phyloP scores from a whole-genome alignment of 2,888 invertebrate species.

The Metellina segmentata region DNA sequence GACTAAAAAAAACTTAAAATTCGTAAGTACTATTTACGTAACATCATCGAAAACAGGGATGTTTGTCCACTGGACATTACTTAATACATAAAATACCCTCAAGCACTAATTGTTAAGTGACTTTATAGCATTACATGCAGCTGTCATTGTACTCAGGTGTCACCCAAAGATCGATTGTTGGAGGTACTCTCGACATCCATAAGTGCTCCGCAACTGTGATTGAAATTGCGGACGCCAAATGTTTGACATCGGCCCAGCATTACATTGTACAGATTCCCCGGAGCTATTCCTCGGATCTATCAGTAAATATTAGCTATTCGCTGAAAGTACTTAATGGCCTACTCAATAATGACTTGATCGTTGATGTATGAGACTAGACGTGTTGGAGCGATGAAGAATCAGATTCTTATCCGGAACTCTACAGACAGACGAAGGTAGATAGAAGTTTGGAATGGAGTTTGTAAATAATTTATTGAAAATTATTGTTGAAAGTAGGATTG shows the following conservation, averaged over 20 bases:
- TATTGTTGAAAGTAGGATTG: too few relatives aligned
- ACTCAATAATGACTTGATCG: conserved; percentile 29
- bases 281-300: conserved; percentile 6
- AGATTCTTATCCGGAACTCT: too few relatives aligned
- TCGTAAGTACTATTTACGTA: too few relatives aligned
- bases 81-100: neutral
- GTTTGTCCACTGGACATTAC: too few relatives aligned
- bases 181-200: neutral
- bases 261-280: conserved; percentile 5
- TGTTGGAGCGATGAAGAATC: too few relatives aligned
- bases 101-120: neutral
- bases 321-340: conserved; percentile 27
- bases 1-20: too few relatives aligned
- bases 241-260: conserved; percentile 16
- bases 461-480: too few relatives aligned
- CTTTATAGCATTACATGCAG: neutral
- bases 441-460: neutral
- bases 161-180: conserved; percentile 23
- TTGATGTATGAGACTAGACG: neutral
- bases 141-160: neutral
- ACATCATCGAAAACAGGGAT: too few relatives aligned
- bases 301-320: conserved; percentile 3
- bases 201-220: conserved; percentile 11
- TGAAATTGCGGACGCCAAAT: conserved; percentile 36
- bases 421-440: neutral